Evolutionary conservation across 2,888 invertebrate species (phyloP).

Genomic region (Volucella inanis): DNA sequence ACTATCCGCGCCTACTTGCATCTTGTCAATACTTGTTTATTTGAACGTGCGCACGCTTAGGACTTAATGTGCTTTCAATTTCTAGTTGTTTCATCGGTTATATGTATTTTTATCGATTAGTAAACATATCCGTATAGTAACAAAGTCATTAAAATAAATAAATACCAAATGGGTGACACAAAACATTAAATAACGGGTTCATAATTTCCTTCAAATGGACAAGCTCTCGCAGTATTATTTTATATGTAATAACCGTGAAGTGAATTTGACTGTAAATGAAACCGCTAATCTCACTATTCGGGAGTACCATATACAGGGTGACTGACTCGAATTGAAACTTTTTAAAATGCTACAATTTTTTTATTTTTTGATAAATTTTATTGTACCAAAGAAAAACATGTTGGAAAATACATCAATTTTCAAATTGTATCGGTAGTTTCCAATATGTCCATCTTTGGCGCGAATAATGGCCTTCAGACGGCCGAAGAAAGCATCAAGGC

Average conservation of each 20-base stretch:
- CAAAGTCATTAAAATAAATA: background rate
- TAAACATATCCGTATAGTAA: background rate
- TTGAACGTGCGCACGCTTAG: background rate
- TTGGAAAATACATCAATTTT: too few relatives aligned
- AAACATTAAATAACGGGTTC: background rate
- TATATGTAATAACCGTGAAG: slow-evolving; percentile 31
- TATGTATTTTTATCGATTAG: too few relatives aligned
- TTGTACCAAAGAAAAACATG: too few relatives aligned
- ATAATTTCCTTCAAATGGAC: slow-evolving; percentile 3
- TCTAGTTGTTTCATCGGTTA: background rate
- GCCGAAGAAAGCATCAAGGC: too few relatives aligned
- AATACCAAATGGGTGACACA: background rate
- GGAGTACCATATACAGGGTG: too few relatives aligned
- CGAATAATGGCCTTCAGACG: too few relatives aligned
- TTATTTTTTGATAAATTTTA: too few relatives aligned
- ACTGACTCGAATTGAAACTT: too few relatives aligned
- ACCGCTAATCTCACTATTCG: slow-evolving; percentile 46
- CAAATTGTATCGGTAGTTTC: too few relatives aligned
- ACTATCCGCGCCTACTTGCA: background rate
- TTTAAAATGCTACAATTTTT: too few relatives aligned
- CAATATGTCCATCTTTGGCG: too few relatives aligned
- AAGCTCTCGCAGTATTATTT: slow-evolving; percentile 6
- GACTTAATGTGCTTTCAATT: background rate
- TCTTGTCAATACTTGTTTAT: background rate
- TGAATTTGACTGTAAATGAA: slow-evolving; percentile 38